Percentiles rank a stretch among this genome's conserved stretches.
Conservation (phyloP, 2,888 invertebrate species). For the Tromatobia lineatoria region DNA sequence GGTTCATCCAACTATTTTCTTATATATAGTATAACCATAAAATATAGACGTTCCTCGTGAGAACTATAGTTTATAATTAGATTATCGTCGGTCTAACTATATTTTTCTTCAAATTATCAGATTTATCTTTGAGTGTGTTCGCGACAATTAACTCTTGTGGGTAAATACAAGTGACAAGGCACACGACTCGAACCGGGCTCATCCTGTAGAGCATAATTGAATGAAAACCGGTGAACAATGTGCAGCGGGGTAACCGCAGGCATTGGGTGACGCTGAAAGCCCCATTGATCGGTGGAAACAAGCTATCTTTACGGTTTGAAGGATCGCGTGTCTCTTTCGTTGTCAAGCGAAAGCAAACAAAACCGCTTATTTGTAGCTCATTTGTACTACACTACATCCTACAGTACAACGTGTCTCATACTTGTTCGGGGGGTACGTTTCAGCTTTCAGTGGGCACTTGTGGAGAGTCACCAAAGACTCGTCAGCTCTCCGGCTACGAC, state of each 20-base stretch:
- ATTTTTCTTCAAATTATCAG: no score
- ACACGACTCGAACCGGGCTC: neutral
- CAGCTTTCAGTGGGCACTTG: slow-evolving; percentile 60
- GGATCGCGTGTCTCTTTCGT: slow-evolving; percentile 49
- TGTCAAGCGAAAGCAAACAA: slow-evolving; percentile 53
- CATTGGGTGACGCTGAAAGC: slow-evolving; percentile 30
- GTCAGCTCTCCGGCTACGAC: slow-evolving; percentile 21
- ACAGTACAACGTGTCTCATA: slow-evolving; percentile 33
- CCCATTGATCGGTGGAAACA: slow-evolving; percentile 28
- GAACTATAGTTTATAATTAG: no score
- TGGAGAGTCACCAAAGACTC: slow-evolving; percentile 51
- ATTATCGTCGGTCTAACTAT: no score
- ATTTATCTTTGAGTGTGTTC: neutral
- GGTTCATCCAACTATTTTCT: no score
- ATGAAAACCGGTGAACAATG: slow-evolving; percentile 48
- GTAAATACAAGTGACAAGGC: slow-evolving; percentile 5
- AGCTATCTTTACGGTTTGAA: slow-evolving; percentile 38
- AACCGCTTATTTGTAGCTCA: slow-evolving; percentile 60
- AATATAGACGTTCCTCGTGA: no score
- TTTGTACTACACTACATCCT: slow-evolving; percentile 48
- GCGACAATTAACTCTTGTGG: neutral
- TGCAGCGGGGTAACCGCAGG: slow-evolving; percentile 52
- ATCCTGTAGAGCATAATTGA: slow-evolving; percentile 20
- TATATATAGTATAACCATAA: no score
- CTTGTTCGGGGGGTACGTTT: slow-evolving; percentile 33